Conservation (phyloP, 1,140 invertebrate genomes). For the Octopus sinensis region DNA sequence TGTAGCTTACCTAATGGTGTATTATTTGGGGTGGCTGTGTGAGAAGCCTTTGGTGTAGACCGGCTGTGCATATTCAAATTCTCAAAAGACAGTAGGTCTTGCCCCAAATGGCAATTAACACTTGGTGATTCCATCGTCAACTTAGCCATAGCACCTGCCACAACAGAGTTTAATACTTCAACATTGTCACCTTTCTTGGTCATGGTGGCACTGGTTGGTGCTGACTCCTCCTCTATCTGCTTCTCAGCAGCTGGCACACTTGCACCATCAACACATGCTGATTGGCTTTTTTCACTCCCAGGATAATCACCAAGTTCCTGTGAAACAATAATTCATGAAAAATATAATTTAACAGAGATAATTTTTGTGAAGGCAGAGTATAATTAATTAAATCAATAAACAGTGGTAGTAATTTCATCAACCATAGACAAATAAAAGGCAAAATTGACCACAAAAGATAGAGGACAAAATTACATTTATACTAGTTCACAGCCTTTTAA, state of each 20-base stretch:
- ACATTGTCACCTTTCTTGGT: neutral
- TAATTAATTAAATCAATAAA: no score
- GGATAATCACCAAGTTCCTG: no score
- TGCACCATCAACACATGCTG: conserved; percentile 13
- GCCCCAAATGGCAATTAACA: conserved; percentile 8
- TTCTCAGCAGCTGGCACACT: neutral
- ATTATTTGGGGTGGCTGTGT: conserved; percentile 36
- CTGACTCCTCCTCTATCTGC: neutral
- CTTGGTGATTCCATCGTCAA: conserved; percentile 15
- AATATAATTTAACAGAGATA: no score
- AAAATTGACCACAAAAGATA: no score
- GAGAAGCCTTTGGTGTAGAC: conserved; percentile 21
- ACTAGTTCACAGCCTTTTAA: no score
- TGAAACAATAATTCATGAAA: no score
- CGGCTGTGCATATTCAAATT: conserved; percentile 27
- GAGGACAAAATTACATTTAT: no score
- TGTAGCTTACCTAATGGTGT: conserved; percentile 29
- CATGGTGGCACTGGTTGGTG: neutral
- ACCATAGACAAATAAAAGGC: no score
- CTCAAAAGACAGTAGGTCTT: conserved; percentile 38
- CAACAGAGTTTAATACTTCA: conserved; percentile 16
- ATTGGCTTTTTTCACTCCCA: no score
- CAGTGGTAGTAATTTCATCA: no score
- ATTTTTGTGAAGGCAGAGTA: no score
- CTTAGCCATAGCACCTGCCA: conserved; percentile 21